Conservation (phyloP, 2,888 invertebrate genomes). For the Oligia fasciuncula region DNA sequence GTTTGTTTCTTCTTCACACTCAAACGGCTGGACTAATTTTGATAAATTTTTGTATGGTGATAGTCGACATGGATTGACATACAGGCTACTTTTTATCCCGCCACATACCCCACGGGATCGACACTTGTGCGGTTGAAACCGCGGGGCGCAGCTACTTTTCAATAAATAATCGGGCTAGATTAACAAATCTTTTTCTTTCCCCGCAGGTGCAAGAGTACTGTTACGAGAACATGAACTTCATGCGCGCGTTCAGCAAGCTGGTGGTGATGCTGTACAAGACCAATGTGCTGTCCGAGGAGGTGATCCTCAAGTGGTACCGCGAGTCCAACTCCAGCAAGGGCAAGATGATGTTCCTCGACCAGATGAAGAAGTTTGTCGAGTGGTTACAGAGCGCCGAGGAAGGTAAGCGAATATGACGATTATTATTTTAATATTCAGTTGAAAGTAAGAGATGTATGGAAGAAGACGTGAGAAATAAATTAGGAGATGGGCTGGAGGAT, state of each 20-base stretch:
- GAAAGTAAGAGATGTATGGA: neutral
- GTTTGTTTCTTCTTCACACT: no score
- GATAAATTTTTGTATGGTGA: no score
- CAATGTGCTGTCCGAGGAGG: slow-evolving; percentile 98
- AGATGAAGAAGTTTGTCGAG: slow-evolving; percentile 99
- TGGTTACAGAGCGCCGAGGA: slow-evolving; percentile 99
- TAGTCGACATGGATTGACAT: no score
- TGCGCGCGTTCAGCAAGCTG: slow-evolving; percentile 99
- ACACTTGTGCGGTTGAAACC: no score
- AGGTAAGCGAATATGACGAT: slow-evolving; percentile 76
- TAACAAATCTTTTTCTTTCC: neutral
- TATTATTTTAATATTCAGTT: neutral
- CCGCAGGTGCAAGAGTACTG: slow-evolving; percentile 95
- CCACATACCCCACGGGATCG: no score
- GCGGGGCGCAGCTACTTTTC: no score
- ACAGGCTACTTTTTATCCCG: no score
- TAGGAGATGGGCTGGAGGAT: neutral
- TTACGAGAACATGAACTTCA: slow-evolving; percentile 99
- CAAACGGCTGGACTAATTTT: no score
- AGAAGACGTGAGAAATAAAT: neutral
- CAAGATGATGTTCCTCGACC: slow-evolving; percentile 99
- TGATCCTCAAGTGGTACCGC: slow-evolving; percentile 98
- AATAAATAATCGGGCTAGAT: neutral
- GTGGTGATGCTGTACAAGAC: slow-evolving; percentile 98
- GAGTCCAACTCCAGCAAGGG: slow-evolving; percentile 97